Percentiles rank a stretch among this genome's conserved stretches.
phyloP scores from a whole-genome alignment of 2,888 invertebrate genomes.

The Drosophila austrosaltans region DNA sequence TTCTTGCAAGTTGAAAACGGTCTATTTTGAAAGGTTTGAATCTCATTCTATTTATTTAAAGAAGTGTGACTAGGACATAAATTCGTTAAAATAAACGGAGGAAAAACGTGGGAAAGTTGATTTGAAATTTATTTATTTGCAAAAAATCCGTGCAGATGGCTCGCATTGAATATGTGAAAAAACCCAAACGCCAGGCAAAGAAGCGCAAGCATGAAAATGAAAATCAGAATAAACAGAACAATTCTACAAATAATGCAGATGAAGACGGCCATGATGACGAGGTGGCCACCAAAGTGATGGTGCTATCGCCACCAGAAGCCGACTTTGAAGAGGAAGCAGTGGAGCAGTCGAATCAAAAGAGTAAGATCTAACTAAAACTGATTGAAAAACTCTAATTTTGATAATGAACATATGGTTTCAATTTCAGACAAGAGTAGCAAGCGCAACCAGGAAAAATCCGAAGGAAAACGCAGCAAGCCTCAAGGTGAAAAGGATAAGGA shows the following conservation, averaged over 20 bases:
- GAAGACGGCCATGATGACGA: constrained; percentile 67
- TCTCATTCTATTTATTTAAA: not conserved
- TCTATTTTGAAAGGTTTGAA: not conserved
- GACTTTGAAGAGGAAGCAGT: constrained; percentile 15
- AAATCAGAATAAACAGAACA: not conserved
- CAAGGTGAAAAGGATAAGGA: not conserved
- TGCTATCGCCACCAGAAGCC: constrained; percentile 57
- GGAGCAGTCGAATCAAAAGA: constrained; percentile 18
- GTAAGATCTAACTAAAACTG: not conserved
- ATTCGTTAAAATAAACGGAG: not conserved
- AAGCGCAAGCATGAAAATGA: constrained; percentile 64
- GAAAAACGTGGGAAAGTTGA: constrained; percentile 20
- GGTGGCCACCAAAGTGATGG: constrained; percentile 73
- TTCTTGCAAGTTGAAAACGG: no score
- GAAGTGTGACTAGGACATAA: not conserved
- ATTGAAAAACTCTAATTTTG: not conserved
- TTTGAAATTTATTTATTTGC: not conserved
- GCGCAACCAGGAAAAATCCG: constrained; percentile 43
- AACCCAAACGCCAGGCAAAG: constrained; percentile 65
- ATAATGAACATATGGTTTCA: not conserved
- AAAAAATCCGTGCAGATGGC: constrained; percentile 46
- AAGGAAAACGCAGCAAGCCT: constrained; percentile 48
- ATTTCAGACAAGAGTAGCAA: constrained; percentile 46
- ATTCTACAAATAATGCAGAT: constrained; percentile 5
- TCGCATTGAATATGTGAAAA: constrained; percentile 65